Base-by-base conservation (phyloP, 64 coral and sea anemone genomes). In the Porites australiensis region DNA sequence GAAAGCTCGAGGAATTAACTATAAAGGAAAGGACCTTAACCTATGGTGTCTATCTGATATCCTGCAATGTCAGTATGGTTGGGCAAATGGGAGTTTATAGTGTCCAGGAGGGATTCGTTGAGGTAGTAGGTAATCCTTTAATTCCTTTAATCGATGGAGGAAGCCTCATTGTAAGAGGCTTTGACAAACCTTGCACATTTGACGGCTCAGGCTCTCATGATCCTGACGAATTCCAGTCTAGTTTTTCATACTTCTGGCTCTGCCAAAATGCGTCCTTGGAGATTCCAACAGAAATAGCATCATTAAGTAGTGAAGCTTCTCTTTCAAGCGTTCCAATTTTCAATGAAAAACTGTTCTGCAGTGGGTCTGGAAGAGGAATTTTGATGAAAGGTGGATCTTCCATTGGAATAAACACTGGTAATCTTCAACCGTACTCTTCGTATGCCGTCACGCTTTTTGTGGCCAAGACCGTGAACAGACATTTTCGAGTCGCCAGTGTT, bases 191-290 rank as follows among this genome's bases (percentile, higher is more conserved):
- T 0, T 73, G 52, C 65, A 45, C 22, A 2, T 58, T 87, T 45
- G 68, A 87, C 37, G 85, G 50, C 1, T 87, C 85, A 4, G 85
- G 70, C 13, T 73, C 85, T 6, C 72, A 57, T 44, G 85, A 87
- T 20, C 85, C 85, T 58, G 85, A 87, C 49, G 44, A 50, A 3
- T 12, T 8, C 9, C 19, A n/a, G 11, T 4, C 20, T 19, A 51
- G 6, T 16, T 87, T 87, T 50, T 23, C 68, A 12, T 87, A 73
- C 67, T 87, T 74, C 70, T 87, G 85, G 85, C 58, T 73, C 37
- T 87, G 85, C 43, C 72, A 70, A 45, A 87, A 74, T 72, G 49
- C 67, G 5, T 74, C 69, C 69, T 22, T 5, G 75, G 50, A 78
- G 19, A 21, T 78, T 55, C 75, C 50, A 57, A 8, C 2, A 23